These are phyloP conservation scores for Biston betularia DNA, from an alignment of 2,888 invertebrate genomes.

Conservation along the genomic window DNA sequence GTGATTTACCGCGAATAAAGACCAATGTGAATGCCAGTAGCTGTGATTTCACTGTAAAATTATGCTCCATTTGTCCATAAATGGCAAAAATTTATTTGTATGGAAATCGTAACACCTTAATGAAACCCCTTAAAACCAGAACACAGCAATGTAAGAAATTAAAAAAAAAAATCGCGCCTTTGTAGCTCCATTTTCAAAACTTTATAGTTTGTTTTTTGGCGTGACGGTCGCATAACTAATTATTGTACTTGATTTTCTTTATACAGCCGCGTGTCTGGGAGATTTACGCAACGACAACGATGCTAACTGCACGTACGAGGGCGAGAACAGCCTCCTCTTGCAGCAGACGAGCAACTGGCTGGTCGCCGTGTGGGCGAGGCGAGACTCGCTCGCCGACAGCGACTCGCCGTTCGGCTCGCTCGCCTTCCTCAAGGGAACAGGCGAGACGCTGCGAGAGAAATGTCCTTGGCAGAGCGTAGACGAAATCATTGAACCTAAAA, in stretches of 20 bases:
- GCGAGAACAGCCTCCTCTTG: constrained; percentile 95
- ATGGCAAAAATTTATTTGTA: too few relatives aligned
- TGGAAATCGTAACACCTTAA: too few relatives aligned
- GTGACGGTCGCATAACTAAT: background rate
- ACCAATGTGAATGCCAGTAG: too few relatives aligned
- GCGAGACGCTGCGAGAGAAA: constrained; percentile 81
- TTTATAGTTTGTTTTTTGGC: constrained; percentile 5
- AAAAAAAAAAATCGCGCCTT: too few relatives aligned
- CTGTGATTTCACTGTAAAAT: too few relatives aligned
- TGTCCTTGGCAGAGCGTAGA: constrained; percentile 79
- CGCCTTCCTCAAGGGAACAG: constrained; percentile 87
- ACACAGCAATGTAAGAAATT: too few relatives aligned
- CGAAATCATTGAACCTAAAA: constrained; percentile 76
- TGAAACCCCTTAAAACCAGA: too few relatives aligned
- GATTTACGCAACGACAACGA: constrained; percentile 93
- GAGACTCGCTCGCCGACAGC: constrained; percentile 66
- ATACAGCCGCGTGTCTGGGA: constrained; percentile 89
- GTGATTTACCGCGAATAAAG: too few relatives aligned
- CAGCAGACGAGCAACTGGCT: constrained; percentile 96
- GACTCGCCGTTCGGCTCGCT: constrained; percentile 89
- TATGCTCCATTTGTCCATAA: too few relatives aligned
- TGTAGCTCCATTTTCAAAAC: too few relatives aligned
- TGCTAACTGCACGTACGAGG: constrained; percentile 96
- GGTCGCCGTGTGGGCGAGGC: constrained; percentile 86
- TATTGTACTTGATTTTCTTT: background rate